These are phyloP conservation scores for Drosophila oshimai DNA, from an alignment of 1,140 invertebrate genomes.

Conservation along the genomic window DNA sequence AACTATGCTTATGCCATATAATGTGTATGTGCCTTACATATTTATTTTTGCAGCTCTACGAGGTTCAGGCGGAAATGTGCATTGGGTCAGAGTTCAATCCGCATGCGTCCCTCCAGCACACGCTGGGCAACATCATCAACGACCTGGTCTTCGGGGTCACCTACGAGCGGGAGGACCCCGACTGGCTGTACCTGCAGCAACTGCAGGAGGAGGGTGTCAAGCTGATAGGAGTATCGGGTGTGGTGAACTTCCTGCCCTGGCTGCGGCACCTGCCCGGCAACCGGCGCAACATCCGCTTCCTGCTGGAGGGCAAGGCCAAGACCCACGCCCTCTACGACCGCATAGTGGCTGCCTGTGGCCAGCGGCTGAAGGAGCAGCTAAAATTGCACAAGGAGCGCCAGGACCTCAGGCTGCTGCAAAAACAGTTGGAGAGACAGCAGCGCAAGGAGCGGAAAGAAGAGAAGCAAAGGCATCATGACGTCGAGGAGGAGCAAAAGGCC, in stretches of 20 bases:
- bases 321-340: conserved; percentile 89
- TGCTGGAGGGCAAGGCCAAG: conserved; percentile 87
- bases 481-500: neutral
- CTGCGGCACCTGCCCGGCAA: conserved; percentile 84
- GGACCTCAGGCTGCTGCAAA: neutral
- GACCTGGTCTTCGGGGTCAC: conserved; percentile 89
- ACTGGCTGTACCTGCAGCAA: conserved; percentile 89
- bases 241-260: conserved; percentile 92
- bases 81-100: conserved; percentile 46
- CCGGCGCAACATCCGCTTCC: conserved; percentile 84
- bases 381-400: neutral
- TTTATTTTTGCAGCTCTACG: neutral
- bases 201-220: conserved; percentile 91
- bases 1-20: too few relatives aligned
- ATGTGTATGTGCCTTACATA: too few relatives aligned
- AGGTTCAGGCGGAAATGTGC: neutral
- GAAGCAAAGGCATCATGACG: neutral
- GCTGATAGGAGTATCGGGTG: conserved; percentile 90
- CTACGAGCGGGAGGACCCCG: conserved; percentile 87
- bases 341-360: conserved; percentile 84
- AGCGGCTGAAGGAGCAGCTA: conserved; percentile 9
- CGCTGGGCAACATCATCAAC: conserved; percentile 90
- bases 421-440: neutral
- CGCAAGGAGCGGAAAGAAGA: neutral
- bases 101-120: conserved; percentile 85